Evolutionary conservation across 2,888 invertebrate species (phyloP).

Genomic region (Nebria salina): DNA sequence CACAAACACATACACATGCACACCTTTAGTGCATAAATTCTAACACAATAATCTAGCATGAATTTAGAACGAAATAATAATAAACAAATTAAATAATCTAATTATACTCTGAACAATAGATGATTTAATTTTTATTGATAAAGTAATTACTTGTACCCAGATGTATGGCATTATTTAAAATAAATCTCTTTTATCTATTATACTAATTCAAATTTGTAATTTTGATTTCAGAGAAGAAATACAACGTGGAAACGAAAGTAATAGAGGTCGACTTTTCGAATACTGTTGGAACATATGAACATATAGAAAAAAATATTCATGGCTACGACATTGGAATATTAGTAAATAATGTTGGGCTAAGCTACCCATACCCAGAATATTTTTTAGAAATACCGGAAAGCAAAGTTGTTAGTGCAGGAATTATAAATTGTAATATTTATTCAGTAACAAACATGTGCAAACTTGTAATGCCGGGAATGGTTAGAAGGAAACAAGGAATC

Average conservation of each 20-base stretch:
- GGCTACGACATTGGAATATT: constrained; percentile 85
- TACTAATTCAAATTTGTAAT: neutral
- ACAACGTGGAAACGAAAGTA: constrained; percentile 79
- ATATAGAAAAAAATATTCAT: constrained; percentile 73
- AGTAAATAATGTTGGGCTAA: constrained; percentile 93
- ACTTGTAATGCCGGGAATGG: constrained; percentile 88
- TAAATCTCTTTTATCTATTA: too few species aligned
- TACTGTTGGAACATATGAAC: constrained; percentile 75
- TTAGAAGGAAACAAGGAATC: constrained; percentile 80
- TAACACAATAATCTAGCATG: too few species aligned
- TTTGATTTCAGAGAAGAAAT: constrained; percentile 65
- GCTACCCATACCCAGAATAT: constrained; percentile 85
- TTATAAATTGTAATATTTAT: constrained; percentile 81
- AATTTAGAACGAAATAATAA: too few species aligned
- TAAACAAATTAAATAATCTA: too few species aligned
- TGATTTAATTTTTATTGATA: too few species aligned
- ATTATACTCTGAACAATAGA: too few species aligned
- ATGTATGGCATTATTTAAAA: too few species aligned
- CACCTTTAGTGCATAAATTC: too few species aligned
- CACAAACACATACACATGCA: too few species aligned
- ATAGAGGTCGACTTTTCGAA: constrained; percentile 85
- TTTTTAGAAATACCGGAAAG: constrained; percentile 70
- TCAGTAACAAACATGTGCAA: constrained; percentile 87
- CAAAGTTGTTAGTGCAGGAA: constrained; percentile 68
- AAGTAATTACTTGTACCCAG: too few species aligned